Conservation (phyloP, 2,888 invertebrate genomes). For the Trissoscelio sp. region DNA sequence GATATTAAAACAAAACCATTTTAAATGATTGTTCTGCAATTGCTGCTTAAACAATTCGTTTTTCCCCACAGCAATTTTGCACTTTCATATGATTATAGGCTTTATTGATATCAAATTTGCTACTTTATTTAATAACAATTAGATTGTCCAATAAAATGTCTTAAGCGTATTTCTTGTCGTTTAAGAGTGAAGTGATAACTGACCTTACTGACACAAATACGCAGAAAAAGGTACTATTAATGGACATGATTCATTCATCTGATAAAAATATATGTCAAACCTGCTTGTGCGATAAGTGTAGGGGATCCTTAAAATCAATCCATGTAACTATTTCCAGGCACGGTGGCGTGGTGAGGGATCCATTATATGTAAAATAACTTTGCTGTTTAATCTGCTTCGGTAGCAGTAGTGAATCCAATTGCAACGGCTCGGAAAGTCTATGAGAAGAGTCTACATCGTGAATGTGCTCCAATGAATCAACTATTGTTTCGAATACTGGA, state of each 20-base stretch:
- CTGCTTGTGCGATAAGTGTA: slow-evolving; percentile 88
- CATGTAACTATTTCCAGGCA: slow-evolving; percentile 93
- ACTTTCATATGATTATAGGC: slow-evolving; percentile 6
- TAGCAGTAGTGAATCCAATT: slow-evolving; percentile 70
- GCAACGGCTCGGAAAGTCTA: slow-evolving; percentile 80
- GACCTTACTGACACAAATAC: neutral
- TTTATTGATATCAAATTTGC: neutral
- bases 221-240: neutral
- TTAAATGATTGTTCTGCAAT: neutral
- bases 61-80: neutral
- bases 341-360: slow-evolving; percentile 94
- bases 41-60: neutral
- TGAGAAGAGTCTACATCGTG: slow-evolving; percentile 84
- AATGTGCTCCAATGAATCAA: too few species aligned
- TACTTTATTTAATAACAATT: slow-evolving; percentile 1
- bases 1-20: neutral
- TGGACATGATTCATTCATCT: slow-evolving; percentile 7
- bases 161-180: neutral
- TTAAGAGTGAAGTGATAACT: too few species aligned
- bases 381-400: slow-evolving; percentile 82
- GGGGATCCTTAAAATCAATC: slow-evolving; percentile 91
- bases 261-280: slow-evolving; percentile 76
- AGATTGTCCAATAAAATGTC: slow-evolving; percentile 6
- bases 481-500: slow-evolving; percentile 82
- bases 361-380: slow-evolving; percentile 92